phyloP scores from a whole-genome alignment of 2,888 invertebrate genomes.

The Spatulosminthurus flaviceps region DNA sequence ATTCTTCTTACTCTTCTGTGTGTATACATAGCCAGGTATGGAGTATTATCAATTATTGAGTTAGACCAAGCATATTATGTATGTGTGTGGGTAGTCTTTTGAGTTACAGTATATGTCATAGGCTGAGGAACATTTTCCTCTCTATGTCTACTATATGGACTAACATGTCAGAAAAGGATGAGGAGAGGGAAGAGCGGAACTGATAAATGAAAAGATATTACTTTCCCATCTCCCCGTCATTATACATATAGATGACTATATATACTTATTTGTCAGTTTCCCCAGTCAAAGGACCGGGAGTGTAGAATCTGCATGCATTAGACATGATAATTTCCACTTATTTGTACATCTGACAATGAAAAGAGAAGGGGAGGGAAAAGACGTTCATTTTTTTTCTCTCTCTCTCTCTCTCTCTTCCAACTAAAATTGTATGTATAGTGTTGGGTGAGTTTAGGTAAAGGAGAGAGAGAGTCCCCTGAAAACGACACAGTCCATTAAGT shows the following conservation, averaged over 20 bases:
- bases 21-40: no score
- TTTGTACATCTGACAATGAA: slow-evolving; percentile 27
- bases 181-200: neutral
- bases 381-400: slow-evolving; percentile 9
- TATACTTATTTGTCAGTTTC: neutral
- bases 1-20: no score
- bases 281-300: neutral
- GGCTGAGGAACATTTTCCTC: no score
- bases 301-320: slow-evolving; percentile 8
- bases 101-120: no score
- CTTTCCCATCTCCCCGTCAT: slow-evolving; percentile 2
- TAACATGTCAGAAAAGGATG: neutral
- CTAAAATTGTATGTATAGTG: no score
- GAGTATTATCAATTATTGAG: slow-evolving; percentile 5
- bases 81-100: no score
- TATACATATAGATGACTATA: neutral
- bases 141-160: no score
- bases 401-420: no score
- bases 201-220: slow-evolving; percentile 18
- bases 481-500: slow-evolving; percentile 59
- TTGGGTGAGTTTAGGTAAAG: no score
- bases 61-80: neutral
- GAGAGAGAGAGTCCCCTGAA: slow-evolving; percentile 23
- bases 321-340: slow-evolving; percentile 22
- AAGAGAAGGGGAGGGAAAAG: slow-evolving; percentile 23